Conservation (phyloP, 2,888 invertebrate genomes). For the Xestia xanthographa region DNA sequence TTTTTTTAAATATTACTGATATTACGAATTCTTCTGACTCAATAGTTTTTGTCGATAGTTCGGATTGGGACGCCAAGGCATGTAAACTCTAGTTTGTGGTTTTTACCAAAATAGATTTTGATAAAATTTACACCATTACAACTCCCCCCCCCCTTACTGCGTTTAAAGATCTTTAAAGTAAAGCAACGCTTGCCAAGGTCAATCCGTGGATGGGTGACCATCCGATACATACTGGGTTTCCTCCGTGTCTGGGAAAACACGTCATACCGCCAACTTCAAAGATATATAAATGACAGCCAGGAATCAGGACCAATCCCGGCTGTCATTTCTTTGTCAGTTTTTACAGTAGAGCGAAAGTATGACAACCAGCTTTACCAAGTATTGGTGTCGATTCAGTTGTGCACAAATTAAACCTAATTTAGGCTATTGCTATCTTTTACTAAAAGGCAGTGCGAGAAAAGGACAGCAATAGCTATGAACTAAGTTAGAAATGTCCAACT, state of each 20-base stretch:
- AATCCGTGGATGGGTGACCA: background rate
- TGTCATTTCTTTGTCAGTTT: background rate
- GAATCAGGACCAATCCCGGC: background rate
- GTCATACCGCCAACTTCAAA: background rate
- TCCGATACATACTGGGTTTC: background rate
- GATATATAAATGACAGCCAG: background rate
- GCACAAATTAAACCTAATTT: too few relatives aligned
- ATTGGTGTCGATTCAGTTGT: too few relatives aligned
- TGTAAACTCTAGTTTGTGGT: background rate
- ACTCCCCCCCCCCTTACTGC: background rate
- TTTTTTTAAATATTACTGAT: slow-evolving; percentile 29
- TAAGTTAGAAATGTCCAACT: too few relatives aligned
- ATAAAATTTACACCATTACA: background rate
- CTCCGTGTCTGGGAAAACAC: background rate
- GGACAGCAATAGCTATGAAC: too few relatives aligned
- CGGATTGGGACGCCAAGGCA: background rate
- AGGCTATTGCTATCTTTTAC: too few relatives aligned
- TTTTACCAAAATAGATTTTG: background rate
- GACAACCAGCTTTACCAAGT: background rate
- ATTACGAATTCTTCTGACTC: slow-evolving; percentile 25
- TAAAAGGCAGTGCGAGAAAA: too few relatives aligned
- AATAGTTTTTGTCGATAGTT: slow-evolving; percentile 5
- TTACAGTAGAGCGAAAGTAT: background rate
- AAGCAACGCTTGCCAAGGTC: background rate
- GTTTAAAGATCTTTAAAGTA: background rate